These are phyloP conservation scores for Calameuta idolon DNA, from an alignment of 2,888 invertebrate genomes.

Conservation along the genomic window DNA sequence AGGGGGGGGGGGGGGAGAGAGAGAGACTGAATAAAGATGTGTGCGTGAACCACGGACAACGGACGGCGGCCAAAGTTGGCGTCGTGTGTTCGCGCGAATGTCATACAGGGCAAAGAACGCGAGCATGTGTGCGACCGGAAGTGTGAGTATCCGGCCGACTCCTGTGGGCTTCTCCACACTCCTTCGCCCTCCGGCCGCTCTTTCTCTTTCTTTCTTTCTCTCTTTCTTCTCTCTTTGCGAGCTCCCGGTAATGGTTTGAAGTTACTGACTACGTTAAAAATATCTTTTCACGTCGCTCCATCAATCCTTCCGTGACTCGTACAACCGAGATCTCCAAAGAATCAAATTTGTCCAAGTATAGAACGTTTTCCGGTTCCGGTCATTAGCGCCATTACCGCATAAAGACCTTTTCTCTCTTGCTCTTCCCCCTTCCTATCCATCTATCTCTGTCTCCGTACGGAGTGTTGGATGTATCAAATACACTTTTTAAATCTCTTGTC, in stretches of 20 bases:
- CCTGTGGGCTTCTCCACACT: constrained; percentile 64
- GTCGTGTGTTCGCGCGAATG: constrained; percentile 22
- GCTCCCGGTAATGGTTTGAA: constrained; percentile 5
- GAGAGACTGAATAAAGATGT: constrained; percentile 16
- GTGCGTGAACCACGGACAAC: constrained; percentile 19
- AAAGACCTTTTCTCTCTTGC: neutral
- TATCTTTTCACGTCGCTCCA: no score
- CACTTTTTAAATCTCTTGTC: no score
- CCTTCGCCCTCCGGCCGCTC: constrained; percentile 22
- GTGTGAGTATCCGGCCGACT: constrained; percentile 67
- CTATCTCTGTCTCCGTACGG: neutral
- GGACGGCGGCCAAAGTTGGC: constrained; percentile 9
- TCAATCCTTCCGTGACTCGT: no score
- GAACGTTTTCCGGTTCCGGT: neutral
- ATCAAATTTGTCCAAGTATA: no score
- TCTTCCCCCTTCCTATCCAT: neutral
- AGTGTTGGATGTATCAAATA: no score
- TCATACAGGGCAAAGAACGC: constrained; percentile 40
- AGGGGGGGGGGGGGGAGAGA: constrained; percentile 6
- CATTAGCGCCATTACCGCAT: neutral
- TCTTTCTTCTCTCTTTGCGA: constrained; percentile 19
- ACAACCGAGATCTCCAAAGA: no score
- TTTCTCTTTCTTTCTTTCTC: constrained; percentile 28
- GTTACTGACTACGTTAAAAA: neutral
- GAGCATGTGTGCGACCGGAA: constrained; percentile 67